These are phyloP conservation scores for Mobula birostris DNA, from an alignment of 2,113 vertebrate species.

Conservation along the genomic window DNA sequence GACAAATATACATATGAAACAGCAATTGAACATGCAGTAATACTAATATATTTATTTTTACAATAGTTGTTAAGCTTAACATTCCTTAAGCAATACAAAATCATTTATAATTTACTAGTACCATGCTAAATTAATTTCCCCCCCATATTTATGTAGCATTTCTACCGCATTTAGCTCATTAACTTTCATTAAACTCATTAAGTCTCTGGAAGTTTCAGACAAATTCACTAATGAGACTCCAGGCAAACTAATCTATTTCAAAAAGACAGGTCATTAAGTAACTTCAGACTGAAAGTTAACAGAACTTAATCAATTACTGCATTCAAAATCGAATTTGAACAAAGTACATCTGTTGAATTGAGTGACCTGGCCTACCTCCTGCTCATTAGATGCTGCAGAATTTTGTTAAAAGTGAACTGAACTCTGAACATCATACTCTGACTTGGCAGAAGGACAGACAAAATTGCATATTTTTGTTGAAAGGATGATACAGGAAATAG, in stretches of 20 bases:
- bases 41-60: background rate
- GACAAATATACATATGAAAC: background rate
- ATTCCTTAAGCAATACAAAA: too few relatives aligned
- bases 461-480: background rate
- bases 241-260: background rate
- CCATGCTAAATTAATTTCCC: background rate
- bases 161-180: background rate
- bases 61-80: background rate
- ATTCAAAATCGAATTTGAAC: background rate
- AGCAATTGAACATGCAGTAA: background rate
- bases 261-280: conserved; percentile 24
- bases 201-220: background rate
- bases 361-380: background rate
- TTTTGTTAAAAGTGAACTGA: background rate
- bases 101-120: background rate
- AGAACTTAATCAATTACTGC: background rate
- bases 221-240: background rate
- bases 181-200: background rate
- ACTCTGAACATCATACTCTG: background rate
- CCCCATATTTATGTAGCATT: background rate
- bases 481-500: background rate
- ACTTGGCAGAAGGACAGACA: background rate
- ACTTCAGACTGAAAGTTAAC: background rate
- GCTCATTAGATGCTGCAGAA: background rate
- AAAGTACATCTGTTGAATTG: background rate